A percentile compares a stretch with the other conserved stretches of the same genome.
Evolutionary conservation across 2,888 invertebrate genomes (phyloP).

Genomic region (Tanypteryx hageni): DNA sequence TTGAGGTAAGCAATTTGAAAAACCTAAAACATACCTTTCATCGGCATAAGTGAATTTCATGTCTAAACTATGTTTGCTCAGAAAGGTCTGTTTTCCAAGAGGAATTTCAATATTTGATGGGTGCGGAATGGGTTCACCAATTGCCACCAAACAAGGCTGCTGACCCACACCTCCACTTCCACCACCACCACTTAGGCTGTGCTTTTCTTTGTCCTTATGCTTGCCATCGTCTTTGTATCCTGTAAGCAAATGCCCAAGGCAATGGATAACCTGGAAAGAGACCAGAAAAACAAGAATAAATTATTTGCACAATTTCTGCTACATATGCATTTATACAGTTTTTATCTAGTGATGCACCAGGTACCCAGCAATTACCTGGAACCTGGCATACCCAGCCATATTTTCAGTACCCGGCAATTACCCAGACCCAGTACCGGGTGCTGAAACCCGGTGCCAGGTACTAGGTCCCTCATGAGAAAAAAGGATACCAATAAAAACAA

Average conservation of each 20-base stretch:
- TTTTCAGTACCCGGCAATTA: too few species aligned
- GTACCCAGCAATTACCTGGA: too few species aligned
- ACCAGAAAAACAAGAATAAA: background rate
- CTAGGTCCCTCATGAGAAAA: too few species aligned
- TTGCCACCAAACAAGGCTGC: conserved; percentile 81
- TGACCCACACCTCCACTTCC: conserved; percentile 53
- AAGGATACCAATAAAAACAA: too few species aligned
- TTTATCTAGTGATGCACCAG: too few species aligned
- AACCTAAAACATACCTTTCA: conserved; percentile 85
- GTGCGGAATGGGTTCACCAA: conserved; percentile 90
- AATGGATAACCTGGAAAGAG: conserved; percentile 88
- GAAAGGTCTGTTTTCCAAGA: conserved; percentile 91
- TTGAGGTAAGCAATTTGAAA: background rate
- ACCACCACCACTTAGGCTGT: conserved; percentile 69
- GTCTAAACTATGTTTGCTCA: conserved; percentile 93
- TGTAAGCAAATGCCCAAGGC: conserved; percentile 86
- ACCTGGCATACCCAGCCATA: too few species aligned
- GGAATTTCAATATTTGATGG: conserved; percentile 95
- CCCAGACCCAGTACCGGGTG: too few species aligned
- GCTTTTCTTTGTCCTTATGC: conserved; percentile 70
- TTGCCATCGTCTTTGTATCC: conserved; percentile 66
- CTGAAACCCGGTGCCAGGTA: too few species aligned
- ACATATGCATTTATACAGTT: too few species aligned
- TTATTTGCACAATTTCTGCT: background rate
- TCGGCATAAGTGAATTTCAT: conserved; percentile 98